Percentiles rank a stretch among this genome's conserved stretches.
Conservation (phyloP, 1,140 invertebrate species). For the Lethrus apterus region DNA sequence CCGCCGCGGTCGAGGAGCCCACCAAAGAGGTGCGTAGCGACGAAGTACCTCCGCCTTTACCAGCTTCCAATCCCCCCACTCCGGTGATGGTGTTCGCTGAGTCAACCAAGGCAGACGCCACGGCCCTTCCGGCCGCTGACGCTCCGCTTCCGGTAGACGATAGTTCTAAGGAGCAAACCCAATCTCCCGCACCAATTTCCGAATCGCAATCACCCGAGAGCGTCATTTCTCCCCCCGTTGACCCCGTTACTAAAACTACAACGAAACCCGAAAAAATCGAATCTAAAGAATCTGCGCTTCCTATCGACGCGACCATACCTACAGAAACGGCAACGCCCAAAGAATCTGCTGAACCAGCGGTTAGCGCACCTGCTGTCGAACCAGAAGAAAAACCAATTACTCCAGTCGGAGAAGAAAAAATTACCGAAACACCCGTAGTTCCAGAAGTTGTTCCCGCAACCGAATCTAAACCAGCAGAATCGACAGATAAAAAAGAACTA, state of each 20-base stretch:
- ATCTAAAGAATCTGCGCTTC: neutral
- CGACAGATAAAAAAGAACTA: neutral
- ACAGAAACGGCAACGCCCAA: neutral
- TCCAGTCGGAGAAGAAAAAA: neutral
- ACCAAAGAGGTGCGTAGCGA: slow-evolving; percentile 42
- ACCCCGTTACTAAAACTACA: neutral
- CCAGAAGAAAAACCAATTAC: neutral
- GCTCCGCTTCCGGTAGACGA: slow-evolving; percentile 7
- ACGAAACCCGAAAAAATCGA: slow-evolving; percentile 3
- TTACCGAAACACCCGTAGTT: neutral
- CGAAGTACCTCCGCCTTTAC: slow-evolving; percentile 40
- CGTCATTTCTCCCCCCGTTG: no score
- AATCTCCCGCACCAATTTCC: slow-evolving; percentile 5
- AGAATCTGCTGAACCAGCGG: slow-evolving; percentile 2
- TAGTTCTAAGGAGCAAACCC: neutral
- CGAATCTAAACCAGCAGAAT: neutral
- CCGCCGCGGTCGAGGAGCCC: slow-evolving; percentile 24
- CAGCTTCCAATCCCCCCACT: slow-evolving; percentile 39
- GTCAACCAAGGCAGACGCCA: slow-evolving; percentile 37
- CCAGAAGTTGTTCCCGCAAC: neutral
- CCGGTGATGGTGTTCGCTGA: slow-evolving; percentile 40
- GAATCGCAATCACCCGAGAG: slow-evolving; percentile 8
- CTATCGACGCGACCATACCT: neutral
- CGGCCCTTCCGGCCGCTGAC: slow-evolving; percentile 15
- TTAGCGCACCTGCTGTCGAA: neutral